phyloP scores from a whole-genome alignment of 1,140 invertebrate genomes.

The Conopomorpha cramerella region DNA sequence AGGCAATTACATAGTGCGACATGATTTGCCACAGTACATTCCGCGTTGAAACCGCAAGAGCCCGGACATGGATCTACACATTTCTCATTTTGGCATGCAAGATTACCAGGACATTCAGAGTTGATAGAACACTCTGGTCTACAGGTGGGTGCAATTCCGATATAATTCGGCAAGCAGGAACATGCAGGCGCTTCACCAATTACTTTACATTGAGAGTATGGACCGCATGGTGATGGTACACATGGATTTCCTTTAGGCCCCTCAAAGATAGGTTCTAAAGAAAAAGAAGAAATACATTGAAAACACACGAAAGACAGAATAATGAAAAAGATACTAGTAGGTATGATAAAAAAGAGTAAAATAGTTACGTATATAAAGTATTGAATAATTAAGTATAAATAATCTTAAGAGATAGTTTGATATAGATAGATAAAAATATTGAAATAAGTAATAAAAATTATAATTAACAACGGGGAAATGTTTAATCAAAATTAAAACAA shows the following conservation, averaged over 20 bases:
- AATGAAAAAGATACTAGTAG: conserved; percentile 61
- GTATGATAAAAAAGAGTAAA: conserved; percentile 7
- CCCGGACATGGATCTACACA: conserved; percentile 83
- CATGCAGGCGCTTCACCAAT: conserved; percentile 73
- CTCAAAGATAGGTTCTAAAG: conserved; percentile 53
- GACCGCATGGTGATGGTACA: conserved; percentile 78
- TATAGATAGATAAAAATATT: no score
- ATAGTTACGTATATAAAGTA: no score
- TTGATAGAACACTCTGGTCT: conserved; percentile 77
- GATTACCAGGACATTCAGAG: conserved; percentile 74
- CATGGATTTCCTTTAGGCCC: conserved; percentile 68
- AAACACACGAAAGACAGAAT: conserved; percentile 59
- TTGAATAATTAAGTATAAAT: no score
- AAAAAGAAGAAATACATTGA: conserved; percentile 35
- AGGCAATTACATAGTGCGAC: conserved; percentile 76
- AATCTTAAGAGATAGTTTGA: no score
- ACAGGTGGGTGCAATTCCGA: conserved; percentile 68
- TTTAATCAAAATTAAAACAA: no score
- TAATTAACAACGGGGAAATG: no score
- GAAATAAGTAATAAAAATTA: no score
- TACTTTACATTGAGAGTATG: conserved; percentile 77
- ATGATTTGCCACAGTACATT: conserved; percentile 75
- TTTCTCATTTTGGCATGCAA: conserved; percentile 76
- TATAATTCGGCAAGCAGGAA: conserved; percentile 70
- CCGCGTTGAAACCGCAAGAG: conserved; percentile 73